Evolutionary conservation across 2,888 invertebrate species (phyloP), one percentile per base, ranked within the genome.

Genomic region (Sisyra terminalis): DNA sequence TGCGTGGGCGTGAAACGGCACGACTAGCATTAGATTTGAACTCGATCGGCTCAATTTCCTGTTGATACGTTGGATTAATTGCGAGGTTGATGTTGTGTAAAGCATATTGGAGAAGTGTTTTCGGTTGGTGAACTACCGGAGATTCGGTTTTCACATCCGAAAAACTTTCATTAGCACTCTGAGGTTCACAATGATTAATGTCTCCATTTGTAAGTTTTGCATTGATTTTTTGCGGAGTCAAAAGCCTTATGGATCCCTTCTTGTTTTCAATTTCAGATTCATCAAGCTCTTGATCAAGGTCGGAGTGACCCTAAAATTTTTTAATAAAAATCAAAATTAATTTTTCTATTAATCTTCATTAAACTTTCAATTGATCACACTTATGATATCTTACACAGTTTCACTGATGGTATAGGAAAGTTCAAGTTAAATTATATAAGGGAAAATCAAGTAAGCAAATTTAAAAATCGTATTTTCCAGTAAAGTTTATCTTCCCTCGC

Each of bases 31-130:
- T 24, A 15, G 9, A 17, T 18, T 10, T 38, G 16, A 8, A 3
- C 16, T 34, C 15, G 11, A 11, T 14, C 9, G 11, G 18, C n/a
- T 9, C 17, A 38, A 3, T 10, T 2, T 38, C 16, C 16, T 10
- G 34, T 29, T 13, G 10, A 11, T 31, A 37, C 17, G 30, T 29
- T 1, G 42, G 14, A 17, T 43, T 14, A n/a, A 43, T 37, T n/a
- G 9, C 2, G 7, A 10, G 14, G 29, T 43, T 43, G 14, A 43
- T 17, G 11, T 7, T 18, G 16, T 29, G 30, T 37, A 43, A 38
- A 4, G 37, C 16, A 9, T 14, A 38, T 17, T 43, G 43, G 1
- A 43, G 7, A 29, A 43, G 17, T 16, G 37, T 38, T 43, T 30
- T 16, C 15, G 43, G 43, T 42, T 42, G 17, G 11, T 14, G 17